These are phyloP conservation scores for Disparrhopalites patrizii DNA, from an alignment of 2,888 invertebrate species.

Conservation along the genomic window DNA sequence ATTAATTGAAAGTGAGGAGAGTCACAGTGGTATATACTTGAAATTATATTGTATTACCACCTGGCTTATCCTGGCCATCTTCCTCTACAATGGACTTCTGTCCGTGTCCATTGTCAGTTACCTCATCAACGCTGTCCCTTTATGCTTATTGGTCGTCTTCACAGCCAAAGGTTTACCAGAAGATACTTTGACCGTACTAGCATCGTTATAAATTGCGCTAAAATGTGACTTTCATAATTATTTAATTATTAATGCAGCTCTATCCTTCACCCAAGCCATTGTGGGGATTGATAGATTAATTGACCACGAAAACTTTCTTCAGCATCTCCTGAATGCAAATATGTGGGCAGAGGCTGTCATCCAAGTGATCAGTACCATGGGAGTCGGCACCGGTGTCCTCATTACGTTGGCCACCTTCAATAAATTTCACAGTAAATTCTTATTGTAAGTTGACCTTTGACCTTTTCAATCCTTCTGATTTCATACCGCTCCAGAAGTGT, in stretches of 20 bases:
- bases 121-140: conserved; percentile 33
- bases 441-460: conserved; percentile 26
- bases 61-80: conserved; percentile 34
- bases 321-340: conserved; percentile 6
- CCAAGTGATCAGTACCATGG: conserved; percentile 39
- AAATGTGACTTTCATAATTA: background rate
- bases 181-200: background rate
- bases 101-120: conserved; percentile 35
- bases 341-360: conserved; percentile 40
- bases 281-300: background rate
- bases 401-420: conserved; percentile 40
- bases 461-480: background rate
- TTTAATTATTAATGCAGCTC: background rate
- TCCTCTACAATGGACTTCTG: conserved; percentile 39
- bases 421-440: conserved; percentile 31
- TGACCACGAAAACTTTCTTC: background rate
- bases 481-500: too few relatives aligned
- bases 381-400: conserved; percentile 43
- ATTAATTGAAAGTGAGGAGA: background rate
- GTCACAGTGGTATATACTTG: conserved; percentile 25
- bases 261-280: conserved; percentile 5
- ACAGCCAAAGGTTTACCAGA: conserved; percentile 20
- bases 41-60: conserved; percentile 30
- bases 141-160: conserved; percentile 31
- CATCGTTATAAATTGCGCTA: background rate